Conservation (phyloP, 2,888 invertebrate species). For the Acheta domesticus region DNA sequence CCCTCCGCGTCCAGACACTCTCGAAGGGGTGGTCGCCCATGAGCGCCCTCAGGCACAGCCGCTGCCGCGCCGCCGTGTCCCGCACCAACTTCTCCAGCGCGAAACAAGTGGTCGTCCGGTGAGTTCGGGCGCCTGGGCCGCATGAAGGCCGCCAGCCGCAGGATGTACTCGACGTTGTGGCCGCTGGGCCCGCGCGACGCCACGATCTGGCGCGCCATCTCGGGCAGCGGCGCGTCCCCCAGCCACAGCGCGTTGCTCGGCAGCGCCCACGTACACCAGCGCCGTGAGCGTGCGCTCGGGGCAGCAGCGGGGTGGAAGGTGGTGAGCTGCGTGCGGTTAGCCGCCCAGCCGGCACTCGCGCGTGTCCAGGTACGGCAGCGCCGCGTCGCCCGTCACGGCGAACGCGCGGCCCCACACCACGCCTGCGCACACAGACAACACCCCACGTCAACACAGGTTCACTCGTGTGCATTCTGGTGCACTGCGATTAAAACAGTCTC, state of each 20-base stretch:
- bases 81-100: conserved; percentile 66
- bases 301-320: conserved; percentile 62
- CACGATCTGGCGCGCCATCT: conserved; percentile 79
- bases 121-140: conserved; percentile 64
- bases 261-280: conserved; percentile 77
- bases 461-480: no score
- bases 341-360: conserved; percentile 82
- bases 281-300: conserved; percentile 62
- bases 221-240: conserved; percentile 70
- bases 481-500: no score
- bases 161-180: conserved; percentile 84
- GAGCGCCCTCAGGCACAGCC: conserved; percentile 55
- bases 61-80: conserved; percentile 49
- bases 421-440: conserved; percentile 59
- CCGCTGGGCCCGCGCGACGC: conserved; percentile 78
- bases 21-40: conserved; percentile 47
- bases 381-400: conserved; percentile 67
- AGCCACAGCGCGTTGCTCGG: conserved; percentile 76
- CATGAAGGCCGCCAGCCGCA: conserved; percentile 78
- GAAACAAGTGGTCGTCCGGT: conserved; percentile 75
- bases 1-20: conserved; percentile 28
- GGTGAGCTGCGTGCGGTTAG: conserved; percentile 59
- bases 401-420: conserved; percentile 84
- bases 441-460: no score
- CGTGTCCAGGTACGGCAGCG: conserved; percentile 73